A percentile compares a stretch with the other conserved stretches of the same genome.
These are phyloP conservation scores for Crypturellus tataupa DNA, from an alignment of 2,797 vertebrate genomes.

Conservation along the genomic window DNA sequence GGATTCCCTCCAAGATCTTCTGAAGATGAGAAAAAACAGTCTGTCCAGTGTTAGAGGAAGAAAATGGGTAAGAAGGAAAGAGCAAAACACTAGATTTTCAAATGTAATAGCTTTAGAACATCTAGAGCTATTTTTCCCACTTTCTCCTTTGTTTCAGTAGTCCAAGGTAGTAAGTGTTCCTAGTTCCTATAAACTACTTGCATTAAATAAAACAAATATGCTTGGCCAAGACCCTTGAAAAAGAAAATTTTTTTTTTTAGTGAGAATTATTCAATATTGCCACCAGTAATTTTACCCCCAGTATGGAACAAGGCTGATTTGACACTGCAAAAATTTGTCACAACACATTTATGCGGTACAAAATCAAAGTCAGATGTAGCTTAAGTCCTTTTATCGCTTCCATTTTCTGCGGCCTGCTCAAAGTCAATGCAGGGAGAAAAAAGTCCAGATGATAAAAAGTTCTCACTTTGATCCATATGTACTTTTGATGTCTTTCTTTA, in stretches of 20 bases:
- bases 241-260: not conserved
- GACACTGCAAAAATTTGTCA: not conserved
- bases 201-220: not conserved
- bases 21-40: conserved; percentile 19
- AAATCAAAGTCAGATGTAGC: not conserved
- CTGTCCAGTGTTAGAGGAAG: not conserved
- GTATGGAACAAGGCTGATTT: not conserved
- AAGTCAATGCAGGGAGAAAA: not conserved
- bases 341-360: not conserved
- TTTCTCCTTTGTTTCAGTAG: not conserved
- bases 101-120: not conserved
- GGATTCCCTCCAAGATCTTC: conserved; percentile 54
- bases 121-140: not conserved
- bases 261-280: not conserved
- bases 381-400: not conserved
- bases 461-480: not conserved
- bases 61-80: not conserved
- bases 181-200: not conserved
- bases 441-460: not conserved
- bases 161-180: not conserved
- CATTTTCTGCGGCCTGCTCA: not conserved
- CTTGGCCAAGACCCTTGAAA: not conserved
- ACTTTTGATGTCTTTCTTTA: not conserved
- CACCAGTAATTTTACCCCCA: not conserved
- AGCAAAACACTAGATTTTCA: conserved; percentile 27